Evolutionary conservation across 2,113 vertebrate genomes (phyloP), one percentile per base, ranked within the genome.

Genomic region (Engraulis encrasicolus): DNA sequence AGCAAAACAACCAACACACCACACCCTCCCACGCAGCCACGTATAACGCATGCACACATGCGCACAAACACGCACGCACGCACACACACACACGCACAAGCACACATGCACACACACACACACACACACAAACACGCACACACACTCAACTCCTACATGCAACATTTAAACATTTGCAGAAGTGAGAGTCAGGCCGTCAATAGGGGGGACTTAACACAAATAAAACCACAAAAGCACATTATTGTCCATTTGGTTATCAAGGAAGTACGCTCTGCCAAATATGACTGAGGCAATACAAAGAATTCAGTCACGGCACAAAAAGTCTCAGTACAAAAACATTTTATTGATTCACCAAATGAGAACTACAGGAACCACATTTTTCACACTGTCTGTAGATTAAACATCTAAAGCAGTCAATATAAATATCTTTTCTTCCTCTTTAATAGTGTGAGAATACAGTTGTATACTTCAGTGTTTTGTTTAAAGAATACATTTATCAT

Each of bases 341-440:
- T 74, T 74, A 74, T 74, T 74, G 66, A 74, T 17, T 74, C 66
- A 74, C 66, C 66, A 74, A 17, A 74, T 74, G 14, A 66, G 58
- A 34, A 74, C 66, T 34, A 74, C 66, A 74, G 14, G 14, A 74
- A 31, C 31, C 27, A 12, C 27, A 74, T 87, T 88, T 91, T 90
- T 87, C 86, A 92, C 85, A 90, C 87, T 31, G 88, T 87, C 83
- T 88, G 50, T 36, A 79, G 83, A 88, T 83, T 77, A 66, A 45
- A 81, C 36, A 78, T 84, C 83, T 85, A 85, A 74, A 61, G 86
- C 85, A 87, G 85, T 89, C 91, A 91, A 91, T 92, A 92, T 86
- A 95, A 93, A 95, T 95, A 92, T 91, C 90, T 83, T 91, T 91
- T 66, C 27, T 66, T 66, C n/a, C n/a, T n/a, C n/a, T 74, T 88